Conservation (phyloP, 2,888 invertebrate species). For the Drosophila mayaguana region DNA sequence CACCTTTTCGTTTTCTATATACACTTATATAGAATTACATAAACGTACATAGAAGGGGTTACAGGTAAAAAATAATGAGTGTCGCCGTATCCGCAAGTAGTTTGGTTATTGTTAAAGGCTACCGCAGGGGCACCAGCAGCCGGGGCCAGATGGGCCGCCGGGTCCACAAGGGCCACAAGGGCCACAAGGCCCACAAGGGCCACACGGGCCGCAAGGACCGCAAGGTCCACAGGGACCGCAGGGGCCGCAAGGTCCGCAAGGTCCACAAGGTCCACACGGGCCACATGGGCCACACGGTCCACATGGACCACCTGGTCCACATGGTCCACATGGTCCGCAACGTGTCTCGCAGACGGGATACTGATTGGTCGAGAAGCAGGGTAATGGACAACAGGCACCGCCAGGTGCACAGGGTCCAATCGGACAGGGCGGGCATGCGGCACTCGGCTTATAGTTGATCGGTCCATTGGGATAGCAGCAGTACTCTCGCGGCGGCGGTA, state of each 20-base stretch:
- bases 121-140: slow-evolving; percentile 9
- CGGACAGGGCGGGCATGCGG: slow-evolving; percentile 31
- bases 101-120: slow-evolving; percentile 4
- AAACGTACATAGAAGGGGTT: slow-evolving; percentile 15
- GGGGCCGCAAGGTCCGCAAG: slow-evolving; percentile 1
- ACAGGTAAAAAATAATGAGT: neutral
- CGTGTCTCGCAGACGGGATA: slow-evolving; percentile 50
- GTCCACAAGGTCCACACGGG: slow-evolving; percentile 43
- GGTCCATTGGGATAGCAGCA: slow-evolving; percentile 82
- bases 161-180: slow-evolving; percentile 3
- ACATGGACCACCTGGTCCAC: slow-evolving; percentile 10
- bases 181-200: neutral
- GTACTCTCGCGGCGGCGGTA: slow-evolving; percentile 82
- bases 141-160: slow-evolving; percentile 4
- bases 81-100: neutral
- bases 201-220: neutral
- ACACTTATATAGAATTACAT: slow-evolving; percentile 8
- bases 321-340: slow-evolving; percentile 26
- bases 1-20: slow-evolving; percentile 7
- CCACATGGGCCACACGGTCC: slow-evolving; percentile 13
- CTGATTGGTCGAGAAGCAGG: slow-evolving; percentile 37
- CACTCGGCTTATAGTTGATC: slow-evolving; percentile 68
- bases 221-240: neutral
- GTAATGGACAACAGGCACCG: slow-evolving; percentile 72
- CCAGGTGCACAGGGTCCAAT: slow-evolving; percentile 60